phyloP scores from a whole-genome alignment of 2,113 vertebrate species.

The Antigone vipio region DNA sequence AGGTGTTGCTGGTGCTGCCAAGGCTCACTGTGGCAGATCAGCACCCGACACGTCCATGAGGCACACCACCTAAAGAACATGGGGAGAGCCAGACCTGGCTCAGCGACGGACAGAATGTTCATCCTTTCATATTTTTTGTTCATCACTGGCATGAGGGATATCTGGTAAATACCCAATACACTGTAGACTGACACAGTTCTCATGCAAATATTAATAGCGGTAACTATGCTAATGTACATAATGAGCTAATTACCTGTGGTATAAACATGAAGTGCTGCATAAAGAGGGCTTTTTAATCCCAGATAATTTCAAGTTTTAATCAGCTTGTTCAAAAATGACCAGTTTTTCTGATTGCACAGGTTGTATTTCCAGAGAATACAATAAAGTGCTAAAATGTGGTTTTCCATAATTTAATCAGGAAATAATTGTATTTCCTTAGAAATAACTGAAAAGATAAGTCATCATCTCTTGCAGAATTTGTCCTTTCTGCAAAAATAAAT shows the following conservation, averaged over 20 bases:
- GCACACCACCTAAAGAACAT: neutral
- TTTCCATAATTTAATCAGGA: neutral
- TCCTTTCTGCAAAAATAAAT: neutral
- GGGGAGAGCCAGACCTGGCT: neutral
- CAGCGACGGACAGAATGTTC: neutral
- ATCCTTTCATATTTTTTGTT: neutral
- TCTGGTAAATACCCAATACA: neutral
- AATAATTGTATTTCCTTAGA: neutral
- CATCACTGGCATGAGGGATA: neutral
- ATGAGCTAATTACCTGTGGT: neutral
- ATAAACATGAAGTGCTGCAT: neutral
- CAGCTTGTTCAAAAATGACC: neutral
- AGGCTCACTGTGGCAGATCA: neutral
- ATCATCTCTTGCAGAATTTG: neutral
- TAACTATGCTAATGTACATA: neutral
- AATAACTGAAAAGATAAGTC: neutral
- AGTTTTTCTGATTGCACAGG: accelerated
- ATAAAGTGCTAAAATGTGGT: neutral
- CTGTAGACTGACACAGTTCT: neutral
- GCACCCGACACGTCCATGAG: accelerated
- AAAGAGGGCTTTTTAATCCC: neutral
- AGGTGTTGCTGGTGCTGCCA: neutral
- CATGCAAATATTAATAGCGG: neutral
- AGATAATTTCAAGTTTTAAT: neutral
- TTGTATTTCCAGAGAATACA: neutral